Evolutionary conservation across 1,140 invertebrate species (phyloP), one percentile per base, ranked within the genome.

Genomic region (Hyposmocoma kahamanoa): DNA sequence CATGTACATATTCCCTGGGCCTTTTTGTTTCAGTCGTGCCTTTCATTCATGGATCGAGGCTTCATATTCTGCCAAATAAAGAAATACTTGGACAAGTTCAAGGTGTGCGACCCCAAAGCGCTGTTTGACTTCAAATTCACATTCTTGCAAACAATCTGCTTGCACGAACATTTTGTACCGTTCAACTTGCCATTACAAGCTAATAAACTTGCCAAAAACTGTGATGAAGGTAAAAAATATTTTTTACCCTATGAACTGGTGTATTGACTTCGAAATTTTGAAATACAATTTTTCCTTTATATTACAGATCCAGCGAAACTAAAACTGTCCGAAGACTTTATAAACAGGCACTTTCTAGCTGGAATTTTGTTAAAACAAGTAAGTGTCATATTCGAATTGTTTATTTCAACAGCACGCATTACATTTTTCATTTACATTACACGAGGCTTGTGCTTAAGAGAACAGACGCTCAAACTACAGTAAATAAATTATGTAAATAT

Each of bases 21-120:
- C n/a, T n/a, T n/a, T 67, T 51, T 62, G 69, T 67, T 87, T 47
- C 87, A 96, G 93, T 93, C 91, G 72, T 96, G 95, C 68, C 88
- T 98, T 28, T 96, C 93, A 10, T 91, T 98, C 59, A 96, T 98
- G 92, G 96, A 99, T 85, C 89, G 97, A 56, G 96, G 96, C 19
- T 96, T 96, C 78, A 92, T 98, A 13, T 97, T 98, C 68, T 90
- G 92, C 50, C 80, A 97, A 57, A 94, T 98, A 46, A 95, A 96
- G 67, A 90, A 89, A 39, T 96, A 97, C 69, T 88, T 98, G 66
- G 93, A 94, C 34, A 94, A 94, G 67, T 97, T 97, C 72, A 91
- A 93, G 55, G 89, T 90, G 0, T 94, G 93, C 10, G 95, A 97
- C 83, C 88, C 91, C 0, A 89, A 91, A 56, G 89, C 89, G 44